Percentiles rank a stretch among this genome's conserved stretches.
These are phyloP conservation scores for Podarcis muralis DNA, from an alignment of 2,113 vertebrate species.

Conservation along the genomic window DNA sequence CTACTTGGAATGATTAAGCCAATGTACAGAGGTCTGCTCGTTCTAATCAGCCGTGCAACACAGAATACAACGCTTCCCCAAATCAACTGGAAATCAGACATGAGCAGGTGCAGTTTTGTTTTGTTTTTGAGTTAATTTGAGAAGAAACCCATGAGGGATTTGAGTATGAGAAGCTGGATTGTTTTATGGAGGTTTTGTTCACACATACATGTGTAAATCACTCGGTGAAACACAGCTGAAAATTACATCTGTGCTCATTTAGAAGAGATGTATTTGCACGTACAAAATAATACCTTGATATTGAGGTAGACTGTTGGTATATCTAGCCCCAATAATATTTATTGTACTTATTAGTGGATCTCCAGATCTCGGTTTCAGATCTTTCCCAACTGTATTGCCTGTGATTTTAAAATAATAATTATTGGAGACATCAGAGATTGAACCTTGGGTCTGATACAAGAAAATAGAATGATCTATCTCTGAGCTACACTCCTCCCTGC, in stretches of 20 bases:
- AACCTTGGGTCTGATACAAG: not conserved
- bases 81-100: not conserved
- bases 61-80: not conserved
- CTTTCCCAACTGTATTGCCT: not conserved
- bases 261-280: not conserved
- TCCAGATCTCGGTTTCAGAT: not conserved
- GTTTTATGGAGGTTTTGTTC: not conserved
- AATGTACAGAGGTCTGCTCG: not conserved
- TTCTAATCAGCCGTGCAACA: not conserved
- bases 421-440: too few species aligned
- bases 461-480: not conserved
- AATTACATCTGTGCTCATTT: not conserved
- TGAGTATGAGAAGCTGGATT: not conserved
- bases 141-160: too few species aligned
- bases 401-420: too few species aligned
- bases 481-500: not conserved
- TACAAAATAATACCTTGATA: not conserved
- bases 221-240: not conserved
- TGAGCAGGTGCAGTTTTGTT: not conserved
- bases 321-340: not conserved
- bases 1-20: not conserved
- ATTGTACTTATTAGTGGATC: not conserved
- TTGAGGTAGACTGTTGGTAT: not conserved
- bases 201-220: not conserved
- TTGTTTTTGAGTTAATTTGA: not conserved